Evolutionary conservation across 1,140 invertebrate species (phyloP).

Genomic region (Apocrypta bakeri): DNA sequence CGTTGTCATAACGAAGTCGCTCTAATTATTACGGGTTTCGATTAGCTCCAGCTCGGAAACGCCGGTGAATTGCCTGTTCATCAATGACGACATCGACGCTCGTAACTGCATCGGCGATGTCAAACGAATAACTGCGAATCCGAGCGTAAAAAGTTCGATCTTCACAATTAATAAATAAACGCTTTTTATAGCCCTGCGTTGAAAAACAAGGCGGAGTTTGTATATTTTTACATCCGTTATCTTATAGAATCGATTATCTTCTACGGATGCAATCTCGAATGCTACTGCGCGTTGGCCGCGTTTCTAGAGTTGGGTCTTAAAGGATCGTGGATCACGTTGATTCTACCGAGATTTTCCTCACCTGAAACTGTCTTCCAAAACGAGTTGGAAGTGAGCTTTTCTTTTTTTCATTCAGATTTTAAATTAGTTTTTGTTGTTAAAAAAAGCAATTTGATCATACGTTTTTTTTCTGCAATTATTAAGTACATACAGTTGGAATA

Average conservation of each 20-base stretch:
- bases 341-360: slow-evolving; percentile 71
- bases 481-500: no score
- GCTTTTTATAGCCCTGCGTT: no score
- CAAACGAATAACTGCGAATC: slow-evolving; percentile 65
- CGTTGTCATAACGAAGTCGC: neutral
- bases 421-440: no score
- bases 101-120: slow-evolving; percentile 71
- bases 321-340: slow-evolving; percentile 73
- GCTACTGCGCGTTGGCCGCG: slow-evolving; percentile 76
- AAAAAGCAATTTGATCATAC: no score
- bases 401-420: no score
- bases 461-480: no score
- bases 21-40: neutral
- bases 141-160: slow-evolving; percentile 53
- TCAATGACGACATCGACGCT: slow-evolving; percentile 77
- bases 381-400: slow-evolving; percentile 57
- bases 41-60: slow-evolving; percentile 6
- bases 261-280: slow-evolving; percentile 78
- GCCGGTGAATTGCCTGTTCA: slow-evolving; percentile 77
- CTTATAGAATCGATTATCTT: slow-evolving; percentile 74
- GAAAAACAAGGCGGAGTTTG: no score
- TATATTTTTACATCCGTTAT: no score
- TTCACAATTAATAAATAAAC: no score
- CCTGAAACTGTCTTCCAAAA: slow-evolving; percentile 68
- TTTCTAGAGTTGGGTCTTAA: slow-evolving; percentile 76